Conservation (phyloP, 2,113 vertebrate genomes). For the Lophotis ruficrista region DNA sequence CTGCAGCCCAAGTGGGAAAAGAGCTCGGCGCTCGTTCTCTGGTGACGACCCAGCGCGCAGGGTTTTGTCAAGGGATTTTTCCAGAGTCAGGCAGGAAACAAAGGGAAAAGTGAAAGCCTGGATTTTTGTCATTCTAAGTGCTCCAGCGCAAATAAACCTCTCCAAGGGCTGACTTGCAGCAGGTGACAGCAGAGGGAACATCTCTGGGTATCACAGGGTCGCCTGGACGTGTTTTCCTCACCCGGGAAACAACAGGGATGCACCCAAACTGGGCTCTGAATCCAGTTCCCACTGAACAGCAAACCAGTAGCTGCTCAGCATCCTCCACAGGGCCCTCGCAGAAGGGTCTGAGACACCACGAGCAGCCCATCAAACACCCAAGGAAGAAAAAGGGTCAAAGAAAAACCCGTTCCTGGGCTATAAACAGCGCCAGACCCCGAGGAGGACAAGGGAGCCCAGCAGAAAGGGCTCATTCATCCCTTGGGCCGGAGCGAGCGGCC, state of each 20-base stretch:
- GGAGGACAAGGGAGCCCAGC: slow-evolving; percentile 1
- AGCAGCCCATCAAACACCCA: not conserved
- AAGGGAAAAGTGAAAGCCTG: slow-evolving; percentile 1
- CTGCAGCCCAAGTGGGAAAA: slow-evolving; percentile 1
- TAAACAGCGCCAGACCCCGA: slow-evolving; percentile 8
- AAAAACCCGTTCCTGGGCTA: not conserved
- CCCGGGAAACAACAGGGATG: not conserved
- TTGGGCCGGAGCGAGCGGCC: not conserved
- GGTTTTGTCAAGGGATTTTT: slow-evolving; percentile 3
- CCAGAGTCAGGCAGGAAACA: slow-evolving; percentile 10
- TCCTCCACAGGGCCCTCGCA: not conserved
- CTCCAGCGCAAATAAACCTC: not conserved
- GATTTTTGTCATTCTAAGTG: not conserved
- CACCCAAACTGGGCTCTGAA: not conserved
- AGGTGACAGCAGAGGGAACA: not conserved
- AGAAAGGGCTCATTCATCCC: slow-evolving; percentile 59
- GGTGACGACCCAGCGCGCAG: not conserved
- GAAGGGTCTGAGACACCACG: not conserved
- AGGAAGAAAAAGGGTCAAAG: not conserved
- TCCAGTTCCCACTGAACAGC: not conserved
- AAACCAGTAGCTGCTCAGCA: not conserved
- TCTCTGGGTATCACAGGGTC: accelerated
- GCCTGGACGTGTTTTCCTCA: not conserved
- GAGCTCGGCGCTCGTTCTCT: not conserved
- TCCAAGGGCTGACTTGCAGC: not conserved